phyloP scores from a whole-genome alignment of 2,113 vertebrate species.

The Seriola quinqueradiata region DNA sequence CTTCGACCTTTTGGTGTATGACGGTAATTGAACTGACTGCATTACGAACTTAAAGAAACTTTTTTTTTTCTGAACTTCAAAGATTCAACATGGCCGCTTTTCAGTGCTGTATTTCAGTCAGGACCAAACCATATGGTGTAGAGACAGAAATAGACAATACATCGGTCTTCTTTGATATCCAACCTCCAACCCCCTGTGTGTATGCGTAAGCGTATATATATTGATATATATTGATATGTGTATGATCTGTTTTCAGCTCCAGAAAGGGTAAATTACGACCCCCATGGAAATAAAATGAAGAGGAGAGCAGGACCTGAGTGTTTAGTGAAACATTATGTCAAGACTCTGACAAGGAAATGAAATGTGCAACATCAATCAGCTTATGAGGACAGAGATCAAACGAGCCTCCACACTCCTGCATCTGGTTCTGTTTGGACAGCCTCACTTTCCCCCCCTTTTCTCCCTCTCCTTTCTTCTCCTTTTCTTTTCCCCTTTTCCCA shows the following conservation, averaged over 20 bases:
- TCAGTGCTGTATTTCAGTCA: constrained; percentile 64
- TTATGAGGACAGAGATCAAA: constrained; percentile 85
- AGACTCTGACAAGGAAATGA: constrained; percentile 85
- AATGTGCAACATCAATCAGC: constrained; percentile 86
- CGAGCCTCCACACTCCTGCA: constrained; percentile 80
- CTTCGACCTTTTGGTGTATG: constrained; percentile 42
- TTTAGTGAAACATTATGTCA: constrained; percentile 88
- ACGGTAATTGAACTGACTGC: constrained; percentile 77
- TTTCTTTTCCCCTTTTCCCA: constrained; percentile 70
- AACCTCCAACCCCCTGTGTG: constrained; percentile 28
- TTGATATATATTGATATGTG: constrained; percentile 60
- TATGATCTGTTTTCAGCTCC: constrained; percentile 72
- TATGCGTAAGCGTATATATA: constrained; percentile 49
- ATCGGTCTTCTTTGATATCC: constrained; percentile 73
- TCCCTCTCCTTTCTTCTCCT: constrained; percentile 68
- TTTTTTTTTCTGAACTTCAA: constrained; percentile 64
- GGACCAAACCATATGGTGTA: constrained; percentile 67
- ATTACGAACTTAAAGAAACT: constrained; percentile 69
- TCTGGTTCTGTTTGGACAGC: constrained; percentile 82
- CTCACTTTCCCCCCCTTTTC: constrained; percentile 66
- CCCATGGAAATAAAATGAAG: constrained; percentile 72
- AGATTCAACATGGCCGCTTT: constrained; percentile 55
- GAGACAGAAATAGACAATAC: constrained; percentile 74
- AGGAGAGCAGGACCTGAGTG: constrained; percentile 76
- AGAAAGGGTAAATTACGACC: constrained; percentile 78